Conservation (phyloP, 2,797 vertebrate species). For the Catharus ustulatus region DNA sequence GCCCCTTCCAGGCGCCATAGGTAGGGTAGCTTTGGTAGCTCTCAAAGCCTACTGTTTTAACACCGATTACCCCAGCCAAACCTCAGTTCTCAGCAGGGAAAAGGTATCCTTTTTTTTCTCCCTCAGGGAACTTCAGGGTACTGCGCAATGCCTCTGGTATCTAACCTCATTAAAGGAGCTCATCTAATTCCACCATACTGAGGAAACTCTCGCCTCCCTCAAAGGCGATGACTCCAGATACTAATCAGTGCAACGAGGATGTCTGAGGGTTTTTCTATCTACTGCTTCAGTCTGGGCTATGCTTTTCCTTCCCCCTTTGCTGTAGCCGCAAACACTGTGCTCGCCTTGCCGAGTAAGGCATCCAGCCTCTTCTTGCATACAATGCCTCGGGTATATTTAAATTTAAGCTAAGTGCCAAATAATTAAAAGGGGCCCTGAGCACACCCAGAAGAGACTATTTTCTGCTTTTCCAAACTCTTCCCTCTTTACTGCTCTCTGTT, state of each 20-base stretch:
- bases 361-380: background rate
- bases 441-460: background rate
- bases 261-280: conserved; percentile 59
- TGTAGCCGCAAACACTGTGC: background rate
- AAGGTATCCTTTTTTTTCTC: background rate
- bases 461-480: background rate
- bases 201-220: conserved; percentile 58
- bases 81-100: background rate
- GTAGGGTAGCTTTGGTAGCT: background rate
- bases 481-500: background rate
- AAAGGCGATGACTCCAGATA: conserved; percentile 60
- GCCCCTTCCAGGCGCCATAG: background rate
- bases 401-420: background rate
- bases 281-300: conserved; percentile 17
- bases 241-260: conserved; percentile 25
- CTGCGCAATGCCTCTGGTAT: background rate
- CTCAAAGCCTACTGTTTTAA: background rate
- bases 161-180: conserved; percentile 52
- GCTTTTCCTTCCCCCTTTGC: conserved; percentile 20
- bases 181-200: background rate
- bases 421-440: background rate
- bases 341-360: background rate
- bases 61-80: background rate
- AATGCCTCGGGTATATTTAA: background rate
- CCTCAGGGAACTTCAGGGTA: background rate